Conservation (phyloP, 2,113 vertebrate genomes). For the Labeo catla region DNA sequence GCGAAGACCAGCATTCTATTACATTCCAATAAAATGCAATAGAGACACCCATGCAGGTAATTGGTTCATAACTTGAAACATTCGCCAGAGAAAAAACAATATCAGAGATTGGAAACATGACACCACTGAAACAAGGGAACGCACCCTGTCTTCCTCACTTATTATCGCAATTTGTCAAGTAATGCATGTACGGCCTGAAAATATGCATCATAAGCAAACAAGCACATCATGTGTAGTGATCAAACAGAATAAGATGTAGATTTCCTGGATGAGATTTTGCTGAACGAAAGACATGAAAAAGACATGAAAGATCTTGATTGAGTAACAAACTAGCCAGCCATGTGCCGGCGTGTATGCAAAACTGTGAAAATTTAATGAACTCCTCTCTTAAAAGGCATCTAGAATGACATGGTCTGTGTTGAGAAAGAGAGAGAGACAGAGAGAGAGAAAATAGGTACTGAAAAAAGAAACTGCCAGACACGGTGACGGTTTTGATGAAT, state of each 20-base stretch:
- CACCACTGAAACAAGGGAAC: constrained; percentile 18
- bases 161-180: constrained; percentile 37
- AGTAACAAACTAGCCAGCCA: constrained; percentile 63
- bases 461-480: constrained; percentile 64
- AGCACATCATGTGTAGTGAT: constrained; percentile 6
- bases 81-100: constrained; percentile 50
- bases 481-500: constrained; percentile 70
- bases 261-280: constrained; percentile 51
- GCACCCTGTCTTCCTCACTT: constrained; percentile 25
- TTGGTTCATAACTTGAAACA: constrained; percentile 55
- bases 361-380: constrained; percentile 64
- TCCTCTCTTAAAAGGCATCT: constrained; percentile 52
- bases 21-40: constrained; percentile 42
- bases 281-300: constrained; percentile 49
- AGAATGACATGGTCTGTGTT: constrained; percentile 49
- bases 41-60: constrained; percentile 52
- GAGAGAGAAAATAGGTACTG: constrained; percentile 28
- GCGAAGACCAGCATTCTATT: constrained; percentile 45
- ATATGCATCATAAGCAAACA: background rate
- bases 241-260: constrained; percentile 12
- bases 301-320: constrained; percentile 65
- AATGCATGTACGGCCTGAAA: constrained; percentile 1
- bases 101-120: constrained; percentile 41
- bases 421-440: background rate
- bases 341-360: constrained; percentile 54